Evolutionary conservation across 2,797 vertebrate genomes (phyloP), one percentile per base, ranked within the genome.

Genomic region (Myotis myotis): DNA sequence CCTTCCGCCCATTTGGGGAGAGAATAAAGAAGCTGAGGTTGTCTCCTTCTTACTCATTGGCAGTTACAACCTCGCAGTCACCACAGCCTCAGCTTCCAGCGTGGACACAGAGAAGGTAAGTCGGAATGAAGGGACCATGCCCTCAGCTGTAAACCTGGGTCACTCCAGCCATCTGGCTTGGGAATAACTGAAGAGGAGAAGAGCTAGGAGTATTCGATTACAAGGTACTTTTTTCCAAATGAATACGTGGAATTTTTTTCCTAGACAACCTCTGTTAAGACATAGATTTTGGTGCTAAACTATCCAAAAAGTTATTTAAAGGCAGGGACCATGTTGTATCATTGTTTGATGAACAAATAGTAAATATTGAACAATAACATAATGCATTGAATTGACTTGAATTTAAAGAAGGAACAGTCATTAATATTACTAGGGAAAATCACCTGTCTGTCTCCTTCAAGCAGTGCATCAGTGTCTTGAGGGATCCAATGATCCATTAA

Each of bases 1-100:
- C 75, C 95, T 96, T 95, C 95, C 94, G 95, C 97, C 95, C 96
- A 92, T 97, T 93, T 93, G 78, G 93, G 94, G 86, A 97, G 92
- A 90, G 91, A 97, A 96, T 96, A 97, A 97, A 96, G 95, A 94
- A 92, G 66, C 87, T 86, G 96, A 94, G 60, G 38, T 30, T 80
- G 88, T 82, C 88, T 88, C 75, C 70, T 72, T 87, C 95, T 96
- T 95, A 91, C 89, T 97, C 96, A 93, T 28, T 97, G 86, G 83
- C 76, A 95, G 82, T 93, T 78, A 91, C 72, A 85, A 62, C 95
- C 68, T 94, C 3, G 0, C 55, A 74, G 85, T 33, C 94, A 36
- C 74, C 36, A 30, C 79, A 93, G 81, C 22, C 85, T 93, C 81
- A 28, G 92, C 94, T 89, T 82, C 62, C 91, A 68, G 88, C 36